Evolutionary conservation across 1,140 invertebrate genomes (phyloP), one percentile per base, ranked within the genome.

Genomic region (Lordiphosa mommai): DNA sequence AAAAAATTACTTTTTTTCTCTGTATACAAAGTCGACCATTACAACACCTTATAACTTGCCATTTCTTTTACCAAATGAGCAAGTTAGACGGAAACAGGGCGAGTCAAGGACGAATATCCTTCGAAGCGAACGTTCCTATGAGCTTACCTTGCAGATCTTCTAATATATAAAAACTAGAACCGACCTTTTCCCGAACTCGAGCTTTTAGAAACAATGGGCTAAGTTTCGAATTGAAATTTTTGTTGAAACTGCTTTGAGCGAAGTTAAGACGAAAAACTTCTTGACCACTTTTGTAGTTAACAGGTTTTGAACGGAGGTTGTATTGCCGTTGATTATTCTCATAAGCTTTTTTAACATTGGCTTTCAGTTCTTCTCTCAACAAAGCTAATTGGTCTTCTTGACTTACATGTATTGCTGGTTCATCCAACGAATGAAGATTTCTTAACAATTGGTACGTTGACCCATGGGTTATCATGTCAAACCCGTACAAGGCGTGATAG

Each of bases 161-260:
- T 46, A 46, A 7, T 3, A 46, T 2, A 14, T 48, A 48, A 9
- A 12, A 20, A 0, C 20, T 12, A 4, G 16, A 13, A 10, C 47
- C 32, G 12, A 20, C 4, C 14, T 37, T 49, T 7, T 32, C 16
- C n/a, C 16, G 30, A 3, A 47, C 13, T 9, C 44, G 3, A 20
- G 16, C 36, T 6, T 49, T 49, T 6, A 13, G 48, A 48, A 56
- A 56, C 20, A 27, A 12, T 6, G 17, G 32, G 4, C 16, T 34
- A 14, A 23, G n/a, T 13, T 50, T 38, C 3, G 20, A 38, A 38
- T 49, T 56, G 5, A 48, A 56, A 49, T 29, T 56, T 3, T 56
- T 10, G 6, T 4, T 9, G 10, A 55, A 47, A 9, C 16, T 16
- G 16, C 16, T 55, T 6, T 33, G 12, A 9, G 13, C 9, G 7